Percentiles rank a stretch among this genome's conserved stretches.
These are phyloP conservation scores for Bradynema listronoti DNA, from an alignment of 1,140 invertebrate species.

Conservation along the genomic window DNA sequence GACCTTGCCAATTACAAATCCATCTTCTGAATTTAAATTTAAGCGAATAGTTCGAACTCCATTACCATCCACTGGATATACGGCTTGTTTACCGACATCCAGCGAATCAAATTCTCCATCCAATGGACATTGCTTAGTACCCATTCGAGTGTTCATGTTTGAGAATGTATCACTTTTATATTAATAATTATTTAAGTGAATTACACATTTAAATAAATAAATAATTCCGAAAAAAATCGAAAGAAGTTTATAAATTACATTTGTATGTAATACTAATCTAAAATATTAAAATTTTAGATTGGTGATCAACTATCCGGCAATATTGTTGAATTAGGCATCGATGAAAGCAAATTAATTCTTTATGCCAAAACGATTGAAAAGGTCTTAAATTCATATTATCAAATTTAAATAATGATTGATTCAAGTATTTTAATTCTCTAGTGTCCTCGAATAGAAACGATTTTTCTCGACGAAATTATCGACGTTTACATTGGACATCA, in stretches of 20 bases:
- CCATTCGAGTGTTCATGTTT: slow-evolving; percentile 31
- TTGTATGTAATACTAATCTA: background rate
- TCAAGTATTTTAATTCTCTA: background rate
- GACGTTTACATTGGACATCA: slow-evolving; percentile 36
- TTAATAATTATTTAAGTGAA: slow-evolving; percentile 8
- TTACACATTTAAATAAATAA: too few species aligned
- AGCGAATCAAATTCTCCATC: too few species aligned
- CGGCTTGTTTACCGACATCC: slow-evolving; percentile 3
- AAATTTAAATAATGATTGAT: slow-evolving; percentile 1
- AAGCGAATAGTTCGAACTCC: background rate
- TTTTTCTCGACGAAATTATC: slow-evolving; percentile 38
- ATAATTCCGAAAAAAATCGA: too few species aligned
- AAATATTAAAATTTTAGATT: slow-evolving; percentile 23
- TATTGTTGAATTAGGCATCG: slow-evolving; percentile 32
- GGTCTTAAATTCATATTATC: slow-evolving; percentile 11
- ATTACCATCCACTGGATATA: background rate
- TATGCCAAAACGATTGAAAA: slow-evolving; percentile 22
- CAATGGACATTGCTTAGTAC: too few species aligned
- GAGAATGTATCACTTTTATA: slow-evolving; percentile 19
- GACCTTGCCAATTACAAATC: too few species aligned
- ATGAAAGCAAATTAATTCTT: slow-evolving; percentile 34
- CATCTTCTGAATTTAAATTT: background rate
- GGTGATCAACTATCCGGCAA: slow-evolving; percentile 22
- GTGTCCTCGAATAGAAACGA: slow-evolving; percentile 14
- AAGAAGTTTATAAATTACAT: too few species aligned